Evolutionary conservation across 2,888 invertebrate species (phyloP).

Genomic region (Pseudoips prasinana): DNA sequence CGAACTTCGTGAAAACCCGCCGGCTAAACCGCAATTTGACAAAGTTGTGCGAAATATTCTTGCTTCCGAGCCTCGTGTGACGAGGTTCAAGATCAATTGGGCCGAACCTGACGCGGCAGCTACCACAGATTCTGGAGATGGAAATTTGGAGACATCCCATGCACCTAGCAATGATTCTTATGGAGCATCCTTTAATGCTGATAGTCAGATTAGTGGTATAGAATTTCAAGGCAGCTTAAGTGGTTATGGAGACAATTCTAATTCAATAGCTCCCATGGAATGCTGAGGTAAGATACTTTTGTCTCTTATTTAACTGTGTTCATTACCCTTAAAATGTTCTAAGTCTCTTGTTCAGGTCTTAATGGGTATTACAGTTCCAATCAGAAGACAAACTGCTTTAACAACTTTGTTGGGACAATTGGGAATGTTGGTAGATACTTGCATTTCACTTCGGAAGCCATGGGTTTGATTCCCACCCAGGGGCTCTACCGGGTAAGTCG

Average conservation of each 20-base stretch:
- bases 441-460: no score
- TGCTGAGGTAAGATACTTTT: constrained; percentile 67
- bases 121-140: constrained; percentile 58
- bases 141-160: constrained; percentile 57
- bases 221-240: constrained; percentile 70
- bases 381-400: no score
- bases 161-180: constrained; percentile 71
- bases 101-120: constrained; percentile 85
- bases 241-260: constrained; percentile 83
- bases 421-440: no score
- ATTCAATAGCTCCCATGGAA: constrained; percentile 84
- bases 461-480: no score
- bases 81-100: constrained; percentile 98
- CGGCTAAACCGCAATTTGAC: constrained; percentile 95
- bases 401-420: no score
- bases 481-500: no score
- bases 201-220: constrained; percentile 69
- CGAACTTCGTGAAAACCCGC: constrained; percentile 96
- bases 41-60: constrained; percentile 93
- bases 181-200: constrained; percentile 66
- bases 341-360: no score
- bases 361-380: no score
- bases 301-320: neutral
- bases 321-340: no score
- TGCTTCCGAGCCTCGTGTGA: constrained; percentile 96